Base-by-base conservation (phyloP, 1,140 invertebrate species). In the Chironomus striatipennis region DNA sequence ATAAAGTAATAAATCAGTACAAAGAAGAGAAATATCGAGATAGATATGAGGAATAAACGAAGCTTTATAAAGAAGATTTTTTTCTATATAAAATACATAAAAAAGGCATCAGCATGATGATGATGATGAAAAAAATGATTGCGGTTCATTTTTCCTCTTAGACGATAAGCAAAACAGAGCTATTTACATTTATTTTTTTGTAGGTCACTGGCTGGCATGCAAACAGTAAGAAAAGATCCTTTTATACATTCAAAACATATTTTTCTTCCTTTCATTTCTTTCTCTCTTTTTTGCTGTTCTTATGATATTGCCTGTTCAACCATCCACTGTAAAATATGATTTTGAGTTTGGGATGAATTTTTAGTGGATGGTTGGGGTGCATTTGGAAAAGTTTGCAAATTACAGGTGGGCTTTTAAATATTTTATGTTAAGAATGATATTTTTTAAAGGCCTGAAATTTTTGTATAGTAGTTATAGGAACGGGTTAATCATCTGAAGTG, bases 1-100 rank as follows among this genome's bases (percentile, higher is more conserved):
- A 57, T 57, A 57, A 57, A 57, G 47, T 57, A 57, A 57, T 57
- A 57, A 57, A 57, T 57, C 47, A 57, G 47, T 15, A 57, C 47
- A 57, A 57, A 57, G 47, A 57, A 57, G 24, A 34, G 24, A 34
- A 57, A 57, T 15, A 57, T 57, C n/a, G 12, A 57, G 12, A 57
- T n/a, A n/a, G 47, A 57, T n/a, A 57, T 12, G 47, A 57, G 47
- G n/a, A 57, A 34, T 34, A 34, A 34, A 34, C 24, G 24, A 34
- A 34, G 24, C 24, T 34, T 34, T 34, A 34, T 34, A 34, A 34
- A 34, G n/a, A 47, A 15, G 12, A 57, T 12, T 57, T 15, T 57
- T 57, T 57, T 57, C 47, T n/a, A n/a, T n/a, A 57, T 57, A 57
- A 57, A 57, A 57, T n/a, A 10, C 12, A 15, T 47, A 47, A 47